phyloP scores from a whole-genome alignment of 2,888 invertebrate species.

The Resseliella maxima region DNA sequence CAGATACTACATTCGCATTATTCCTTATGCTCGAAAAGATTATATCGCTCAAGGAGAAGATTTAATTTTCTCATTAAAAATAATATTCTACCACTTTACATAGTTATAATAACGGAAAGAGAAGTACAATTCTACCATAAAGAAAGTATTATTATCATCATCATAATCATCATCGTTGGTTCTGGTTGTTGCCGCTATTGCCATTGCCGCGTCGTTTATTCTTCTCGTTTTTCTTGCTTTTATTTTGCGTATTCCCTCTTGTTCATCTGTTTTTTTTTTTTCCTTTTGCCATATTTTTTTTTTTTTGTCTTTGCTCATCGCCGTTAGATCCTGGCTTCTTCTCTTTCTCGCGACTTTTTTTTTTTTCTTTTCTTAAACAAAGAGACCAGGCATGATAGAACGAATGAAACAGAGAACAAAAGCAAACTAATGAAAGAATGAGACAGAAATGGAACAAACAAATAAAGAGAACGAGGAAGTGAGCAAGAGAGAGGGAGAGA shows the following conservation, averaged over 20 bases:
- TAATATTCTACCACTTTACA: conserved; percentile 53
- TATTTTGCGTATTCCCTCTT: too few relatives aligned
- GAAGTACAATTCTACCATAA: conserved; percentile 34
- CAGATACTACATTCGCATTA: conserved; percentile 21
- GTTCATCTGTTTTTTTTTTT: neutral
- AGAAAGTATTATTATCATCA: conserved; percentile 47
- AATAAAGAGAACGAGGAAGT: too few relatives aligned
- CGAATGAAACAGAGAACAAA: too few relatives aligned
- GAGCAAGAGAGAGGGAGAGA: too few relatives aligned
- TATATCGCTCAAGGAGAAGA: conserved; percentile 46
- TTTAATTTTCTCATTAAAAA: conserved; percentile 53
- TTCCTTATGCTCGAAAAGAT: conserved; percentile 37
- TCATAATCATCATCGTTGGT: conserved; percentile 48
- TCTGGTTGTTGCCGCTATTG: conserved; percentile 35
- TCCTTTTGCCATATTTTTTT: neutral
- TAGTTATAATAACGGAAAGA: conserved; percentile 53
- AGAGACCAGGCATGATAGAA: too few relatives aligned
- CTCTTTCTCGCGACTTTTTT: neutral
- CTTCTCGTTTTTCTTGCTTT: neutral
- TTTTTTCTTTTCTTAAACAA: too few relatives aligned
- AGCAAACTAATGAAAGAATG: too few relatives aligned
- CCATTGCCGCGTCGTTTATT: neutral
- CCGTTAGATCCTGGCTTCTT: neutral
- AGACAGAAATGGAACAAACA: too few relatives aligned
- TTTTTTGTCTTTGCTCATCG: neutral